phyloP scores from a whole-genome alignment of 2,113 vertebrate species.

The Embiotoca jacksoni region DNA sequence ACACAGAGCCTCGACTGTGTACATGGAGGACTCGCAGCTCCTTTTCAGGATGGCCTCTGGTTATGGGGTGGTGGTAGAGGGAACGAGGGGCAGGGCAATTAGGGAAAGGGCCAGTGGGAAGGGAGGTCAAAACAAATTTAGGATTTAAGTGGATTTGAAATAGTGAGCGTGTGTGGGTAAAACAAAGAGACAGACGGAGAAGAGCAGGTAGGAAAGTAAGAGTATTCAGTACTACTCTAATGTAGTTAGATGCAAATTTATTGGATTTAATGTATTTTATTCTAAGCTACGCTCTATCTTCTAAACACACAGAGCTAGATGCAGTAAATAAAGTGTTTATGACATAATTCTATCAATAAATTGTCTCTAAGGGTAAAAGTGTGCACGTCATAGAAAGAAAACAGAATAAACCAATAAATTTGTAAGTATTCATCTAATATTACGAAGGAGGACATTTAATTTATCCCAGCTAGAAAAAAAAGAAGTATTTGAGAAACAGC shows the following conservation, averaged over 20 bases:
- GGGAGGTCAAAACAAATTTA: constrained; percentile 13
- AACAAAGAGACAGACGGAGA: background rate
- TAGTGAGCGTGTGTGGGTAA: background rate
- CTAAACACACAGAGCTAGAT: background rate
- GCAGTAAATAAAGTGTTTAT: background rate
- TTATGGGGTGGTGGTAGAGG: constrained; percentile 3
- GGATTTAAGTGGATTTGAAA: constrained; percentile 2
- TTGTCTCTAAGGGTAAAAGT: background rate
- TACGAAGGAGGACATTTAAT: background rate
- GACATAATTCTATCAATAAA: background rate
- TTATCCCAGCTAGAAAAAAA: background rate
- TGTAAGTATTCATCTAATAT: background rate
- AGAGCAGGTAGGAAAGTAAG: constrained; percentile 4
- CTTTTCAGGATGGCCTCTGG: constrained; percentile 65
- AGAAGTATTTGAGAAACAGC: background rate
- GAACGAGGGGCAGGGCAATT: constrained; percentile 41
- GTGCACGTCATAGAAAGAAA: constrained; percentile 10
- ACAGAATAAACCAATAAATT: background rate
- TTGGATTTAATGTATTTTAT: background rate
- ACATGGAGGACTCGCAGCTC: constrained; percentile 77
- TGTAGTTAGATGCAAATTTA: background rate
- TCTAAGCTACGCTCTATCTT: background rate
- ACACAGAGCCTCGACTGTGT: constrained; percentile 67
- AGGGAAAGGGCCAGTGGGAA: constrained; percentile 28
- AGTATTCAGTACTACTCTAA: background rate